Percentiles rank a stretch among this genome's conserved stretches.
These are phyloP conservation scores for Parazoanthus darwini DNA, from an alignment of 92 coral and sea anemone genomes.

Conservation along the genomic window DNA sequence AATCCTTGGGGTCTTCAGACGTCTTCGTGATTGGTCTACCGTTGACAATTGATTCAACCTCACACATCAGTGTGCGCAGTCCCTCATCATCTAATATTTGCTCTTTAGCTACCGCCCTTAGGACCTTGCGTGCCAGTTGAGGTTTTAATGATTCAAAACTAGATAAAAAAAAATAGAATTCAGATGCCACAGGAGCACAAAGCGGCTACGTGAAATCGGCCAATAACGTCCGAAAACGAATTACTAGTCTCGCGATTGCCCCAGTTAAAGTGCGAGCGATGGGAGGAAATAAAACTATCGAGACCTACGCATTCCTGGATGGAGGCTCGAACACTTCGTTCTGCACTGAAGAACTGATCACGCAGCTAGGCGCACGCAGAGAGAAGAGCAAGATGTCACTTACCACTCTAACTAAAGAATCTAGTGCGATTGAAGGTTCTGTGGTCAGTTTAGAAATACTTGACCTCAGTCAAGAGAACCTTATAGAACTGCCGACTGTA, in stretches of 20 bases:
- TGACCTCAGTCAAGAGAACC: constrained; percentile 45
- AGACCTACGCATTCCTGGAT: constrained; percentile 74
- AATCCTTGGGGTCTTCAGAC: constrained; percentile 61
- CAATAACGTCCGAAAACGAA: constrained; percentile 9
- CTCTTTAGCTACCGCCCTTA: constrained; percentile 31
- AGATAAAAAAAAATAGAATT: too few relatives aligned
- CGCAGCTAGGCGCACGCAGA: too few relatives aligned
- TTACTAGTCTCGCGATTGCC: constrained; percentile 12
- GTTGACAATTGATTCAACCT: constrained; percentile 54
- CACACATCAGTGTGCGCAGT: constrained; percentile 54
- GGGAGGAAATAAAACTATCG: constrained; percentile 43
- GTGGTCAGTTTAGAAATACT: constrained; percentile 52
- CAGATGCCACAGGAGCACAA: constrained; percentile 26
- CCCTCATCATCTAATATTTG: constrained; percentile 65
- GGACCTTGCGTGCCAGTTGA: too few relatives aligned
- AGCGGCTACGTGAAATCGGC: constrained; percentile 44
- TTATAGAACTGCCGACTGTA: constrained; percentile 47
- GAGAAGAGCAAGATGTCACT: constrained; percentile 49
- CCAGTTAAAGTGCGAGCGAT: constrained; percentile 59
- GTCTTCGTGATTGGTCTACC: constrained; percentile 52
- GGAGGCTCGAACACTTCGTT: constrained; percentile 75
- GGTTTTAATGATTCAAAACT: too few relatives aligned
- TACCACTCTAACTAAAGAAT: constrained; percentile 54
- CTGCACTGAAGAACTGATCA: constrained; percentile 29
- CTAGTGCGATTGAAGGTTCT: constrained; percentile 38